phyloP scores from a whole-genome alignment of 2,797 vertebrate species.

The Pristis pectinata region DNA sequence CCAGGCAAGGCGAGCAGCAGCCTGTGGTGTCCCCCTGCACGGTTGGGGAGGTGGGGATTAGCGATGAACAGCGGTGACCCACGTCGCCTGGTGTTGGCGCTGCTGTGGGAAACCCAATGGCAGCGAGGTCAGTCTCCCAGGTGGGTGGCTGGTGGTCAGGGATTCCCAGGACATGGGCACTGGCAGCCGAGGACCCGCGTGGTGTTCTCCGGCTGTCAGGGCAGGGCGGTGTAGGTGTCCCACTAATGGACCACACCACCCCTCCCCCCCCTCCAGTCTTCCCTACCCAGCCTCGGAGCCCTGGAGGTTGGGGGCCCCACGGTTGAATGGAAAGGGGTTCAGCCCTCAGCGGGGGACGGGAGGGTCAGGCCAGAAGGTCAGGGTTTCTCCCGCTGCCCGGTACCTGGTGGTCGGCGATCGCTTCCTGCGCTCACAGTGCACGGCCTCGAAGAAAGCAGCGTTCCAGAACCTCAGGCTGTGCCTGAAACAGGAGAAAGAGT shows the following conservation, averaged over 20 bases:
- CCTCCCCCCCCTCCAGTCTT: no score
- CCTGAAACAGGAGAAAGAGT: conserved; percentile 55
- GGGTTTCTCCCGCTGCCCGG: no score
- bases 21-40: no score
- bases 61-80: background rate
- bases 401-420: conserved; percentile 94
- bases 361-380: background rate
- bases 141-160: no score
- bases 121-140: background rate
- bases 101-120: background rate
- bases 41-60: background rate
- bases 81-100: background rate
- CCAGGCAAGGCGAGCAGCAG: background rate
- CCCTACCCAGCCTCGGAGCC: background rate
- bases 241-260: no score
- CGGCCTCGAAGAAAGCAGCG: conserved; percentile 90
- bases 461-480: conserved; percentile 94
- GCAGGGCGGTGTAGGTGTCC: no score
- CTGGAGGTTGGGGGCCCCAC: no score
- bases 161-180: no score
- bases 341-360: background rate
- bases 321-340: no score
- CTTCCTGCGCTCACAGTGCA: conserved; percentile 92
- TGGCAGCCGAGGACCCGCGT: no score
- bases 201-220: no score